Evolutionary conservation across 2,113 vertebrate genomes (phyloP).

Genomic region (Morone saxatilis): DNA sequence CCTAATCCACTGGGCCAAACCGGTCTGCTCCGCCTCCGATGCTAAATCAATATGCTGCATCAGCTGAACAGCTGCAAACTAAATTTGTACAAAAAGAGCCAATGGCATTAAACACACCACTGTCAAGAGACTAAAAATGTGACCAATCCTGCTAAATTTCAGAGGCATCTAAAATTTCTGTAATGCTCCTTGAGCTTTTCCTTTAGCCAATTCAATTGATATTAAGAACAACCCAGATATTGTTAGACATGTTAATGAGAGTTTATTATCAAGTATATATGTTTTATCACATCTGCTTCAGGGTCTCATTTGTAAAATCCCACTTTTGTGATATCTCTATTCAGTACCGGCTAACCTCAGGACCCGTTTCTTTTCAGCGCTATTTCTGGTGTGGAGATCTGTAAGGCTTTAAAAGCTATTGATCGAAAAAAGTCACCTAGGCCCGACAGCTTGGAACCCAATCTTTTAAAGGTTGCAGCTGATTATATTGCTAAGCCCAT

Average conservation of each 20-base stretch:
- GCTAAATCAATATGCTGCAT: neutral
- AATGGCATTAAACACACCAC: neutral
- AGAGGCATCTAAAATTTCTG: conserved; percentile 5
- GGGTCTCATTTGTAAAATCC: conserved; percentile 15
- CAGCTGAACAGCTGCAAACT: neutral
- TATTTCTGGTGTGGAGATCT: conserved; percentile 20
- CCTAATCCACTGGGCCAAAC: neutral
- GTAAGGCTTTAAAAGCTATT: conserved; percentile 53
- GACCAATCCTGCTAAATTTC: neutral
- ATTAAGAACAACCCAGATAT: conserved; percentile 13
- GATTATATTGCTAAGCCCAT: conserved; percentile 31
- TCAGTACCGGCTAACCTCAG: neutral
- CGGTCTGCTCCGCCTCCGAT: neutral
- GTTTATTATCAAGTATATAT: conserved; percentile 26
- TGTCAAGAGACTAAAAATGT: neutral
- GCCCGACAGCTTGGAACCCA: conserved; percentile 39
- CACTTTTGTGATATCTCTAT: conserved; percentile 29
- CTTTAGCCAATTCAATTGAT: neutral
- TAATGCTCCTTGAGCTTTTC: neutral
- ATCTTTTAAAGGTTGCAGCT: conserved; percentile 50
- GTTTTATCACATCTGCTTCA: conserved; percentile 15
- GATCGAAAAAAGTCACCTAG: conserved; percentile 49
- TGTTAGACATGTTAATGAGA: conserved; percentile 34
- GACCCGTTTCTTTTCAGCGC: conserved; percentile 18
- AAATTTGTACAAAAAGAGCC: neutral